These are phyloP conservation scores for Sciaenops ocellatus DNA, from an alignment of 2,797 vertebrate species.

Conservation along the genomic window DNA sequence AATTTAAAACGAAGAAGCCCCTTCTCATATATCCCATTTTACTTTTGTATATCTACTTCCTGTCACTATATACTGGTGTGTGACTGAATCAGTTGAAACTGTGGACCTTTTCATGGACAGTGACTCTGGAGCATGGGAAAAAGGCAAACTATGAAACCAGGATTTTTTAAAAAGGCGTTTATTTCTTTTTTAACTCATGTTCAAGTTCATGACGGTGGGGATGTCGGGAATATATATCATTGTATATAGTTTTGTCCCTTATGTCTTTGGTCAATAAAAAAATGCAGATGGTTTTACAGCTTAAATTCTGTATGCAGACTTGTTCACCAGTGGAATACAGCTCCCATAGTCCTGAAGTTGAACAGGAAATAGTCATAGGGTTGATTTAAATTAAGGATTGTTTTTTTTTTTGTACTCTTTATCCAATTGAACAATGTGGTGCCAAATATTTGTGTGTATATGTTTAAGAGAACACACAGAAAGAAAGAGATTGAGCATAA, in stretches of 20 bases:
- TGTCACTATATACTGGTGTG: conserved; percentile 98
- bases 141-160: conserved; percentile 51
- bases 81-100: conserved; percentile 80
- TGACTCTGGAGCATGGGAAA: conserved; percentile 50
- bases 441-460: conserved; percentile 54
- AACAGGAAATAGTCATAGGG: conserved; percentile 11
- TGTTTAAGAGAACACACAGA: conserved; percentile 24
- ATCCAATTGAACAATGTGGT: conserved; percentile 40
- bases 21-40: conserved; percentile 99
- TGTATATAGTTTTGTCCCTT: conserved; percentile 90
- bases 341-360: conserved; percentile 12
- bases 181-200: conserved; percentile 65
- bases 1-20: conserved; percentile 99
- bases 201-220: conserved; percentile 55
- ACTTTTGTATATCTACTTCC: conserved; percentile 99
- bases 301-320: conserved; percentile 73
- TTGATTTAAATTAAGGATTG: conserved; percentile 15
- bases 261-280: conserved; percentile 87
- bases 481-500: neutral
- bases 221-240: conserved; percentile 77
- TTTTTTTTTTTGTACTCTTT: conserved; percentile 3
- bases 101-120: conserved; percentile 74
- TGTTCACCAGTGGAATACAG: conserved; percentile 42
- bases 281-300: conserved; percentile 83
- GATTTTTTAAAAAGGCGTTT: conserved; percentile 58